Percentiles rank a stretch among this genome's conserved stretches.
Evolutionary conservation across 2,888 invertebrate species (phyloP).

Genomic region (Drosophila subquinaria): DNA sequence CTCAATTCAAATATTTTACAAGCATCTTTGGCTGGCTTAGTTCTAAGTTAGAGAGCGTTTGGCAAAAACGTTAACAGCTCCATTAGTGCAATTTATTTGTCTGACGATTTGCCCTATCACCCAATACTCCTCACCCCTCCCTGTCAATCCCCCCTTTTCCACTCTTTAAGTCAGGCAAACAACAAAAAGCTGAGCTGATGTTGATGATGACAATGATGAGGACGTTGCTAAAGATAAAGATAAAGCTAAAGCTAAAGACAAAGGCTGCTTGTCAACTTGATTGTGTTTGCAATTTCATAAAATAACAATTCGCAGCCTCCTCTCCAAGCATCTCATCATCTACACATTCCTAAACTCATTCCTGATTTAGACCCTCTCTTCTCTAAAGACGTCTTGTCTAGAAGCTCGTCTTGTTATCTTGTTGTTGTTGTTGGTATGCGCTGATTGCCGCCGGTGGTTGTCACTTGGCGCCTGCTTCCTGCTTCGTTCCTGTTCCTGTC

Average conservation of each 20-base stretch:
- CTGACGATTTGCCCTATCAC: constrained; percentile 38
- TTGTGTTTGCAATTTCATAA: constrained; percentile 81
- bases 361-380: not conserved
- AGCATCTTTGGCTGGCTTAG: constrained; percentile 59
- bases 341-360: constrained; percentile 3
- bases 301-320: constrained; percentile 68
- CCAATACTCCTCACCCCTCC: not conserved
- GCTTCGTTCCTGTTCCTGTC: constrained; percentile 9
- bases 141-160: not conserved
- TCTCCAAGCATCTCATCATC: constrained; percentile 27
- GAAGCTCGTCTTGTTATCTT: constrained; percentile 58
- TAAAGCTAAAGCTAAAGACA: constrained; percentile 44
- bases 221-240: constrained; percentile 7
- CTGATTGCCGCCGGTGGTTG: constrained; percentile 79
- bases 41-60: constrained; percentile 33
- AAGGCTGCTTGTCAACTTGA: constrained; percentile 69
- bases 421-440: constrained; percentile 33
- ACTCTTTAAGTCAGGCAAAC: not conserved
- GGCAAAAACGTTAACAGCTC: constrained; percentile 74
- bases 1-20: constrained; percentile 77
- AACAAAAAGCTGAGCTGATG: constrained; percentile 18
- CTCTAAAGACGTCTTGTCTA: not conserved
- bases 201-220: constrained; percentile 12
- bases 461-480: constrained; percentile 62
- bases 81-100: constrained; percentile 81